Evolutionary conservation across 2,888 invertebrate species (phyloP), one percentile per base, ranked within the genome.

Genomic region (Spisula solida): DNA sequence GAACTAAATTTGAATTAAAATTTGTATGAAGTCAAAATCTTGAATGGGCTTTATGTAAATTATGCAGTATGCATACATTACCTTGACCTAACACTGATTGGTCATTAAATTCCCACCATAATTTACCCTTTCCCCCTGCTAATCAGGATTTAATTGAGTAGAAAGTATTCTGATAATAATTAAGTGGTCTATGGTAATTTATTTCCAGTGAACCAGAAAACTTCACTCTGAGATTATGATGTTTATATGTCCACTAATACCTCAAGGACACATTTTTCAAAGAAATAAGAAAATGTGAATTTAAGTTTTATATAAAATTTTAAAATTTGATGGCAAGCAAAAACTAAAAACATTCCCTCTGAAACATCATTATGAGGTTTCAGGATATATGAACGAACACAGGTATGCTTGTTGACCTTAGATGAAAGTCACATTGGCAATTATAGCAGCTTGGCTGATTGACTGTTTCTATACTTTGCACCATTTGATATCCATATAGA

Each of bases 131-230:
- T 8, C 60, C 60, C 60, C 25, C 25, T 66, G 18, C 14, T 75
- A 75, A 75, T 75, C 25, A 75, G 31, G 14, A 0, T 75, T 75
- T 34, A 75, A 75, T 75, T 75, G 34, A 75, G 75, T 75, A 75
- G 75, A 75, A 75, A 75, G 75, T 75, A 75, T 75, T 31, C 47
- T 48, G 80, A 25, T 34, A 29, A 80, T 75, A 18, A 75, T 75
- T 31, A 31, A 79, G 78, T 85, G 31, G 34, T 85, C 29, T 78
- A 79, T 78, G 79, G 79, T 85, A 85, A 85, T 85, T 85, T 31
- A 51, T 79, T 85, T 41, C 56, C 56, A 56, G 41, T 85, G 85
- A 85, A 55, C 78, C 85, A 56, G 29, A 56, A 79, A 79, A 55
- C 31, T 31, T 31, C 1, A 34, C 20, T 55, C 41, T 79, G 85